A percentile compares a stretch with the other conserved stretches of the same genome.
These are phyloP conservation scores for Apamea epomidion DNA, from an alignment of 2,888 invertebrate species.

Conservation along the genomic window DNA sequence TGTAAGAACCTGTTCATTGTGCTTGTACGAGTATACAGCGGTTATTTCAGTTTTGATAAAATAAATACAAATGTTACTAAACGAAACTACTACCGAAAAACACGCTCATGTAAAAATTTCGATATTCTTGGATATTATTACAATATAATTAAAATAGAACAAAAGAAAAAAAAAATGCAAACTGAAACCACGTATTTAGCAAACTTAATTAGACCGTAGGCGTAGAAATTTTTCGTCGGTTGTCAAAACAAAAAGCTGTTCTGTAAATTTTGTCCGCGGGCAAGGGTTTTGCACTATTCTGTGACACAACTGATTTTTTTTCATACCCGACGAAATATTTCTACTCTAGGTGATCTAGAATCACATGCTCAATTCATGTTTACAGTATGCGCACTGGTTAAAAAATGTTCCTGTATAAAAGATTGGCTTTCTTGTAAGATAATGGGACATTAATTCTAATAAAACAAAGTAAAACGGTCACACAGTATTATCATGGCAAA, in stretches of 20 bases:
- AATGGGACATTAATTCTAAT: no score
- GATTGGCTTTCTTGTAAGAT: no score
- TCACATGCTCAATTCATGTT: no score
- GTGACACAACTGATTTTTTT: neutral
- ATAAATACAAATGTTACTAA: constrained; percentile 33
- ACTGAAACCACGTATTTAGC: no score
- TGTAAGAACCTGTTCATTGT: constrained; percentile 19
- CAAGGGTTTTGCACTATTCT: neutral
- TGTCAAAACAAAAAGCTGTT: neutral
- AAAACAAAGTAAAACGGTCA: no score
- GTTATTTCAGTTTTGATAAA: constrained; percentile 25
- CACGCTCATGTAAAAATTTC: neutral
- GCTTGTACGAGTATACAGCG: neutral
- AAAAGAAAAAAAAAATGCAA: neutral
- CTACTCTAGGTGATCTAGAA: no score
- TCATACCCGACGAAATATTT: no score
- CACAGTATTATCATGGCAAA: no score
- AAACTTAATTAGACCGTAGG: neutral
- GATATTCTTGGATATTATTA: neutral
- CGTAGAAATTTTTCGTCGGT: neutral
- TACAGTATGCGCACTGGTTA: no score
- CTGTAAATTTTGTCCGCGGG: neutral
- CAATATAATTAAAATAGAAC: neutral
- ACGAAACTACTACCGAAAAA: constrained; percentile 19
- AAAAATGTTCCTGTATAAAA: no score